Evolutionary conservation across 2,888 invertebrate species (phyloP), one percentile per base, ranked within the genome.

Genomic region (Drosophila testacea): DNA sequence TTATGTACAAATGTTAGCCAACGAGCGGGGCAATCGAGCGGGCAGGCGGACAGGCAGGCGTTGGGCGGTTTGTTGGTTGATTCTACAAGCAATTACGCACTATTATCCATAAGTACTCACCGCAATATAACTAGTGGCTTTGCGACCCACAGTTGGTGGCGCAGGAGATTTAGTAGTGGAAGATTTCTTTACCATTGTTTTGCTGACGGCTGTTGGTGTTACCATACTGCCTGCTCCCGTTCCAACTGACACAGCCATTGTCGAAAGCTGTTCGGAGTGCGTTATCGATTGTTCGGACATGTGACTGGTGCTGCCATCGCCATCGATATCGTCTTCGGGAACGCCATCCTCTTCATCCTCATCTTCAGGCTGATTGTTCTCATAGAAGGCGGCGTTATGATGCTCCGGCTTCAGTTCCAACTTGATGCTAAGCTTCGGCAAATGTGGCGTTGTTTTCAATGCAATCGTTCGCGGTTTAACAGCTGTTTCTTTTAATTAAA

Each of bases 71-170:
- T 56, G 50, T 67, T 54, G 68, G 56, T 69, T 82, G 55, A 60
- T 57, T 47, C 92, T 93, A 61, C 47, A 60, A 48, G 65, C 62
- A 50, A 57, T 85, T 81, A 86, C 86, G 90, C 86, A 89, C 86
- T 89, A 89, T 89, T 88, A 83, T 86, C 59, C 63, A n/a, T 64
- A 69, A 76, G 81, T 89, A 88, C 91, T 87, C 91, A 94, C 95
- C 92, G 94, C 94, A 88, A 95, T 94, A 86, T 94, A 95, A 60
- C 95, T 94, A 77, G 94, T 95, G 61, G 94, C 94, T 90, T 94
- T 94, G 80, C 94, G 92, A 91, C 95, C 95, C 76, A 93, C 89
- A 79, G 81, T 93, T 68, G 94, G 94, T 73, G 94, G 94, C 65
- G 92, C 93, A 78, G 92, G 91, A 70, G 92, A 92, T 82, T 85